Evolutionary conservation across 2,113 vertebrate genomes (phyloP), one percentile per base, ranked within the genome.

Genomic region (Ammospiza nelsoni): DNA sequence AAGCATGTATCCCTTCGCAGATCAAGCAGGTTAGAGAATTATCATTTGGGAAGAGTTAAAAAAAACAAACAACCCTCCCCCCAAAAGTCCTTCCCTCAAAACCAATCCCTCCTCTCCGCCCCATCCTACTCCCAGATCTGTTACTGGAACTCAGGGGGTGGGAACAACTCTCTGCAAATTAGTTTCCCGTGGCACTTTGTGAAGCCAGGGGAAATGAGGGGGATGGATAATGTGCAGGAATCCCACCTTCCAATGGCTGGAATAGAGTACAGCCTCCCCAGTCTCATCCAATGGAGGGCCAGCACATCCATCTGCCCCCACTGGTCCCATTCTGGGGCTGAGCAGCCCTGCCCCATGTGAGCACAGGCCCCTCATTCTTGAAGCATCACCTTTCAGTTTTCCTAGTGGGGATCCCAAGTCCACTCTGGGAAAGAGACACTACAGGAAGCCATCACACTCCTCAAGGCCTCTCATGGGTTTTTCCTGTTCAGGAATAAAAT

Each of bases 201-300:
- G 39, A 73, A 71, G 46, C 43, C 4, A 2, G 17, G 25, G 37
- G 3, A 65, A 88, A 77, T 1, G 1, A 84, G 57, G 51, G 41
- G n/a, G 29, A 55, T 43, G 59, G 35, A 46, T 41, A 65, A 77
- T 4, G 2, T 1, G 2, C 10, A 39, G 39, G 29, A 33, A 77
- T 71, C 48, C 35, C 39, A 67, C 24, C 3, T 3, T 44, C 25
- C 20, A 22, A 6, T 41, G 55, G 31, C 46, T 80, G 75, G 63
- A 89, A 65, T 8, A 73, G 61, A 76, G 35, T 9, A 54, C 0
- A 0, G 55, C 24, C 2, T 3, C 27, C n/a, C 39, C 0, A 48
- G 41, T 18, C 18, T 37, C 15, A 48, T 24, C 15, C 17, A 16
- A 29, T 9, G 15, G 44, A 62, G 20, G 59, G 9, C 9, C 46